Conservation (phyloP, 2,113 vertebrate genomes). For the Larimichthys crocea region DNA sequence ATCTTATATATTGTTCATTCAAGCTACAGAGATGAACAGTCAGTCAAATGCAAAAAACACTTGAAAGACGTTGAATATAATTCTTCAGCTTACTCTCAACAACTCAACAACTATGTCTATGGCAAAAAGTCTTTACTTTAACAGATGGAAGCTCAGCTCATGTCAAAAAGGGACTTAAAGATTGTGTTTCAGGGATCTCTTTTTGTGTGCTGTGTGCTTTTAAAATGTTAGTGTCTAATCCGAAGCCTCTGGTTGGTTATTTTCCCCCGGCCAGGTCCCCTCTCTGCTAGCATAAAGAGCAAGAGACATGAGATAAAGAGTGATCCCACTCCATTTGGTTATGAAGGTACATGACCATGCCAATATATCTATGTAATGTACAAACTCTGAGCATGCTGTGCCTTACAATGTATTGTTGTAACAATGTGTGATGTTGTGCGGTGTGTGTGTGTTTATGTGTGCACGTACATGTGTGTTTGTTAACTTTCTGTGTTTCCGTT, state of each 20-base stretch:
- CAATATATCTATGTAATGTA: background rate
- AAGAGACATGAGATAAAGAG: conserved; percentile 97
- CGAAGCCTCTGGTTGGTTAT: conserved; percentile 19
- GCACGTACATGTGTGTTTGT: background rate
- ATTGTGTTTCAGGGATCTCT: background rate
- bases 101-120: background rate
- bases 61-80: no score
- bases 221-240: background rate
- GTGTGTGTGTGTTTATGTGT: background rate
- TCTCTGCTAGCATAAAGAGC: conserved; percentile 90
- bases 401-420: background rate
- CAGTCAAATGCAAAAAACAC: background rate
- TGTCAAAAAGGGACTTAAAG: background rate
- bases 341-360: conserved; percentile 87
- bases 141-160: background rate
- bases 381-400: background rate
- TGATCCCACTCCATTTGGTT: conserved; percentile 93
- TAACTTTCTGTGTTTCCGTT: background rate
- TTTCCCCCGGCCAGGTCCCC: conserved; percentile 86
- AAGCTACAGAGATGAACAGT: background rate
- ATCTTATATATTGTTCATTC: no score
- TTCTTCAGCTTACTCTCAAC: background rate
- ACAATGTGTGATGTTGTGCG: background rate
- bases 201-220: background rate
- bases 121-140: background rate